Conservation (phyloP, 2,888 invertebrate species). For the Augochlorella aurata region DNA sequence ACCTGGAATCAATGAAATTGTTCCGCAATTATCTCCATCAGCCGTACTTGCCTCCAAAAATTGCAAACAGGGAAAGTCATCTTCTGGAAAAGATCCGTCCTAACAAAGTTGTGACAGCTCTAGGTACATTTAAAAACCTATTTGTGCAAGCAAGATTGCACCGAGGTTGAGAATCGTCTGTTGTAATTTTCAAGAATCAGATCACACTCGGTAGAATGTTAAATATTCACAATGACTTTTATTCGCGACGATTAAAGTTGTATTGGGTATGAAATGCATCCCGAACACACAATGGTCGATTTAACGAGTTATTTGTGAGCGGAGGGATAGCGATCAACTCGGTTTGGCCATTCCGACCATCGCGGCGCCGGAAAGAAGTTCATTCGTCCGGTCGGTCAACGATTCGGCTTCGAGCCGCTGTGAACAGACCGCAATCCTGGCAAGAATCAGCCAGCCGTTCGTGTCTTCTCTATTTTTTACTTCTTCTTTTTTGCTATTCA, state of each 20-base stretch:
- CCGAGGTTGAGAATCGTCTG: too few relatives aligned
- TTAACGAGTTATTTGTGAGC: neutral
- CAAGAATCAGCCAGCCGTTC: constrained; percentile 48
- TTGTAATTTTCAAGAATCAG: too few relatives aligned
- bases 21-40: neutral
- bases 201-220: too few relatives aligned
- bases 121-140: too few relatives aligned
- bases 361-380: neutral
- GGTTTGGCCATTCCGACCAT: neutral
- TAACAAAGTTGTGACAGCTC: too few relatives aligned
- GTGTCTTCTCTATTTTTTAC: constrained; percentile 2
- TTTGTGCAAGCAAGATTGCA: too few relatives aligned
- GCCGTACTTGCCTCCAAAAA: too few relatives aligned
- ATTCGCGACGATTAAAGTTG: too few relatives aligned
- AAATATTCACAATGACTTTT: too few relatives aligned
- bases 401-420: constrained; percentile 65
- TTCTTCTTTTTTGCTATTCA: neutral
- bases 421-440: constrained; percentile 59
- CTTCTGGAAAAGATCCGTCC: too few relatives aligned
- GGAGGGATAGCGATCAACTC: neutral
- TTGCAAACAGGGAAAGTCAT: too few relatives aligned
- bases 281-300: too few relatives aligned
- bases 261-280: neutral
- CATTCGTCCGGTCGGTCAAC: neutral
- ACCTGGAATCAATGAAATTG: neutral